Evolutionary conservation across 1,140 invertebrate genomes (phyloP), one percentile per base, ranked within the genome.

Genomic region (Acromyrmex echinatior): DNA sequence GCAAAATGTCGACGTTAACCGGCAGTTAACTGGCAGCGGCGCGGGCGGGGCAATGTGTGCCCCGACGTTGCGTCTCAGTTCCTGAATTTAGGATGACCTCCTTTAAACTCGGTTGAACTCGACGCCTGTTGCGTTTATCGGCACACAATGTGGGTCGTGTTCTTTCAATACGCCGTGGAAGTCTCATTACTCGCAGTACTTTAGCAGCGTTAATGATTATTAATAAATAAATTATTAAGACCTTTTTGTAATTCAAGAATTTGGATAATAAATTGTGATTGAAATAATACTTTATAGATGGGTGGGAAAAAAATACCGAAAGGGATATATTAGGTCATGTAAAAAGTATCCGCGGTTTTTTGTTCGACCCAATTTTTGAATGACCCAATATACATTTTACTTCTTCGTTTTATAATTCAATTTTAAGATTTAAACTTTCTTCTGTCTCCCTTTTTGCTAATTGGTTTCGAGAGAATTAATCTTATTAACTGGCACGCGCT

Each of bases 71-170:
- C 25, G 56, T 51, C 78, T 70, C 56, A 45, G 60, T 39, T 63
- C 39, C 58, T 49, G 80, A 84, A 84, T 76, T 76, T 49, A 84
- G 80, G 68, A 84, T 49, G 70, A 76, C 70, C 80, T 76, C 70
- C 58, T 84, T 84, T 84, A 84, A 84, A 74, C 80, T 76, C 70
- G 80, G 68, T 25, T 56, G 78, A 39, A 81, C 31, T 6, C 70
- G 65, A 74, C 39, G 80, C 70, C 80, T 81, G 79, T 81, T 81
- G 79, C 79, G 62, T 66, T 81, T 53, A 39, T 71, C 70, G 68
- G 53, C 12, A 39, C 66, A 60, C 25, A 21, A 76, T 84, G 70
- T 74, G 45, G 70, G 80, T 76, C 70, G 53, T n/a, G 56, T 25
- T 56, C 49, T 39, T 71, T 28, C 78, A 49, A 70, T 39, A 45